phyloP scores from a whole-genome alignment of 1,140 invertebrate species.

The Vollenhovia emeryi region DNA sequence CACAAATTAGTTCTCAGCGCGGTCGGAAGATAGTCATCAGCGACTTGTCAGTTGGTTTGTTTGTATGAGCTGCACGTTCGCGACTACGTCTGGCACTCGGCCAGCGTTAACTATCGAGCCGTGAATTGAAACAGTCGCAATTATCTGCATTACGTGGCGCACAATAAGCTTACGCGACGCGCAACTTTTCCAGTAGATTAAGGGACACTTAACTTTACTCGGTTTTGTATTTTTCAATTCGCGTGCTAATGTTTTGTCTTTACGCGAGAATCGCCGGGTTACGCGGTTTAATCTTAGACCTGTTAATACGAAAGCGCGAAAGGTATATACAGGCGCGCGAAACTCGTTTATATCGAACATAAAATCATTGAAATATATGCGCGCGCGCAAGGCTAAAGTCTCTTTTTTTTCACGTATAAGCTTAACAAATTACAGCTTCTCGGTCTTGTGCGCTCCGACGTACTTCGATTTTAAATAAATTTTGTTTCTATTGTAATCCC shows the following conservation, averaged over 20 bases:
- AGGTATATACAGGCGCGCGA: background rate
- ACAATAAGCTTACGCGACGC: conserved; percentile 21
- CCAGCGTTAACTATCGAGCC: conserved; percentile 42
- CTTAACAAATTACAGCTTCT: background rate
- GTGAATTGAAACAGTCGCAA: conserved; percentile 51
- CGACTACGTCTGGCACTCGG: conserved; percentile 31
- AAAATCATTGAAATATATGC: conserved; percentile 1
- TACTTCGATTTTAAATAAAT: background rate
- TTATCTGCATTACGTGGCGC: conserved; percentile 33
- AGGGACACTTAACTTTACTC: background rate
- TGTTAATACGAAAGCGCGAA: background rate
- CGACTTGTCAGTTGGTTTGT: conserved; percentile 19
- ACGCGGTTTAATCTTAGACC: background rate
- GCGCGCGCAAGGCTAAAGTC: background rate
- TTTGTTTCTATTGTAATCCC: background rate
- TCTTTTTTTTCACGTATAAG: background rate
- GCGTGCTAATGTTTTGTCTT: background rate
- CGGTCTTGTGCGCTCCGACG: background rate
- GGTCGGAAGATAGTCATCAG: conserved; percentile 25
- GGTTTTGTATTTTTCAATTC: conserved; percentile 6
- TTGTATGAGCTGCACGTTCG: conserved; percentile 33
- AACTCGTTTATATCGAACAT: background rate
- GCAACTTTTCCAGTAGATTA: conserved; percentile 5
- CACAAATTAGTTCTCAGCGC: conserved; percentile 8
- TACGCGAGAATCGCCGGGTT: background rate